Evolutionary conservation across 2,113 vertebrate genomes (phyloP).

Genomic region (Sander lucioperca): DNA sequence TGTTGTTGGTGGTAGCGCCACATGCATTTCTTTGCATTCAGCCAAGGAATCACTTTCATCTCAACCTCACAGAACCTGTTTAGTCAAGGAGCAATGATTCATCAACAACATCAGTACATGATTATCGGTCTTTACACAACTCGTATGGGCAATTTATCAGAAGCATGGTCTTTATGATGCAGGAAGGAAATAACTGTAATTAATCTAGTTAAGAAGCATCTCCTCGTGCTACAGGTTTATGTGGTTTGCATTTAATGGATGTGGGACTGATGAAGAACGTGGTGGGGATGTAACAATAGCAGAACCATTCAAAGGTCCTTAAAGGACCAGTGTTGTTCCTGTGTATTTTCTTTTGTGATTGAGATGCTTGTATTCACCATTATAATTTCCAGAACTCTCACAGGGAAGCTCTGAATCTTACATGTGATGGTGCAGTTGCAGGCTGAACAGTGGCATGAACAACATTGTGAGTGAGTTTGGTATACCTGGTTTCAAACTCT

Average conservation of each 20-base stretch:
- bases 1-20: constrained; percentile 24
- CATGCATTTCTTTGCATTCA: constrained; percentile 44
- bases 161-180: constrained; percentile 13
- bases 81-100: constrained; percentile 56
- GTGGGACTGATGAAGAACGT: constrained; percentile 17
- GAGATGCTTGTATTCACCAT: not conserved
- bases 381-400: not conserved
- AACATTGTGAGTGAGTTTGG: not conserved
- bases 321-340: not conserved
- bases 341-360: not conserved
- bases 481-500: not conserved
- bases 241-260: constrained; percentile 41
- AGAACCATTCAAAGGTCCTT: not conserved
- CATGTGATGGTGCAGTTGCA: constrained; percentile 4
- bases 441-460: not conserved
- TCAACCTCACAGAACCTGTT: constrained; percentile 31
- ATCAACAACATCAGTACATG: constrained; percentile 46
- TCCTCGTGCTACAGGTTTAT: constrained; percentile 50
- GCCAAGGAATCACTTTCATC: constrained; percentile 46
- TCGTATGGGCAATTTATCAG: constrained; percentile 46
- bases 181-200: constrained; percentile 47
- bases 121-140: constrained; percentile 53
- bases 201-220: constrained; percentile 42
- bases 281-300: not conserved
- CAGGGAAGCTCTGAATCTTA: not conserved